A percentile compares a stretch with the other conserved stretches of the same genome.
Evolutionary conservation across 2,113 vertebrate species (phyloP).

Genomic region (Fukomys damarensis): DNA sequence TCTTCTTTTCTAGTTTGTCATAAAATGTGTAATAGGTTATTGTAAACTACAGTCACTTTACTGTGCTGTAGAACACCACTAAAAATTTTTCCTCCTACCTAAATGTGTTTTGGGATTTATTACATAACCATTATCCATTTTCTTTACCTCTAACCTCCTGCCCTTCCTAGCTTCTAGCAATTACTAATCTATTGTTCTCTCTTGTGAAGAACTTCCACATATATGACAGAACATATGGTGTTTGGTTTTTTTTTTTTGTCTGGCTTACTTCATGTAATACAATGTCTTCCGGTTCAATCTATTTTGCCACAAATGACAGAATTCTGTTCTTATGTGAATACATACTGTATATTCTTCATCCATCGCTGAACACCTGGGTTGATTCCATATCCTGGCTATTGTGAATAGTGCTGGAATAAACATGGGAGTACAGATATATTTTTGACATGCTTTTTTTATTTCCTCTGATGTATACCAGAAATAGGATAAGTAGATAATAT

Average conservation of each 20-base stretch:
- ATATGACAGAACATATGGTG: not conserved
- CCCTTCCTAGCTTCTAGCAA: not conserved
- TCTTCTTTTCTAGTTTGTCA: not conserved
- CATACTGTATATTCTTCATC: not conserved
- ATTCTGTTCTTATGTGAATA: not conserved
- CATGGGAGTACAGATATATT: not conserved
- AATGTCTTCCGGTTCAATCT: not conserved
- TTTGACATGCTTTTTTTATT: not conserved
- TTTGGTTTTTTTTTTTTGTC: not conserved
- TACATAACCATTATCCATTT: not conserved
- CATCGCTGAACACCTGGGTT: not conserved
- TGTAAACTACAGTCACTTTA: not conserved
- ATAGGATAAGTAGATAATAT: not conserved
- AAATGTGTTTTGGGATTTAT: not conserved
- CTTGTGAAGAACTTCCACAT: not conserved
- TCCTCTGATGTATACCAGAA: not conserved
- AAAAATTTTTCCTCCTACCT: not conserved
- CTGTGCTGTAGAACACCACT: not conserved
- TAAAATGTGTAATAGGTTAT: not conserved
- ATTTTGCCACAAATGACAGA: not conserved
- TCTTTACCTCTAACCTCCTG: not conserved
- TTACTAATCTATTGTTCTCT: not conserved
- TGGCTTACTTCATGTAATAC: not conserved
- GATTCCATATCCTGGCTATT: not conserved
- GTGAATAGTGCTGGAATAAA: not conserved